Base-by-base conservation (phyloP, 2,113 vertebrate species). In the Bubo bubo region DNA sequence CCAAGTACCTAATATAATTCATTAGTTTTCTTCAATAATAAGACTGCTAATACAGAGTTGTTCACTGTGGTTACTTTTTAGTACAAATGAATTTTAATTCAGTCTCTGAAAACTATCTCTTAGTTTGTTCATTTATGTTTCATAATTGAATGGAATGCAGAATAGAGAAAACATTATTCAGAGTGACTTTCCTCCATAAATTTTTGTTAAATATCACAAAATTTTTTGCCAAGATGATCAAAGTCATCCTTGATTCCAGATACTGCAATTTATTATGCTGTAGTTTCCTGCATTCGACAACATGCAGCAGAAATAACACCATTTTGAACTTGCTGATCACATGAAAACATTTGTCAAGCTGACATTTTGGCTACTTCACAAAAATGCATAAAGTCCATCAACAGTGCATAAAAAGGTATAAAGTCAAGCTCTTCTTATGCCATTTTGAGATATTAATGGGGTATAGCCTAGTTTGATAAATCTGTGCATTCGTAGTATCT, bases 281-380 rank as follows among this genome's bases (percentile, higher is more conserved):
- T 81, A 91, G 18, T 91, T 94, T 64, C 74, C 67, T 82, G 49
- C 49, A 92, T 94, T 95, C 43, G 83, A 87, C 89, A 95, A 21
- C 23, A 79, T 26, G 3, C 4, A 49, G 73, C 56, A 93, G 86
- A 95, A 97, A 95, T 73, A 94, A 59, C 30, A 94, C 6, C 0
- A 37, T 88, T 95, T 92, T 80, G 84, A 97, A 62, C 34, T 90
- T 97, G 94, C 79, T 74, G 59, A 93, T 89, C 90, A 88, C 8
- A 8, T 93, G 92, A 93, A 59, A 63, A 50, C 68, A 97, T 98
- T 97, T 96, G 77, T 98, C 95, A 98, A 92, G 62, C 26, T 97
- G 95, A 97, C 97, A 97, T 68, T 94, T 98, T 98, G 96, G 83
- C 96, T 97, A 59, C 91, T 96, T 97, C 88, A 96, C 94, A 98